Evolutionary conservation across 35 echinoderm and acorn worm species (phyloP).

Genomic region (Eucidaris tribuloides): DNA sequence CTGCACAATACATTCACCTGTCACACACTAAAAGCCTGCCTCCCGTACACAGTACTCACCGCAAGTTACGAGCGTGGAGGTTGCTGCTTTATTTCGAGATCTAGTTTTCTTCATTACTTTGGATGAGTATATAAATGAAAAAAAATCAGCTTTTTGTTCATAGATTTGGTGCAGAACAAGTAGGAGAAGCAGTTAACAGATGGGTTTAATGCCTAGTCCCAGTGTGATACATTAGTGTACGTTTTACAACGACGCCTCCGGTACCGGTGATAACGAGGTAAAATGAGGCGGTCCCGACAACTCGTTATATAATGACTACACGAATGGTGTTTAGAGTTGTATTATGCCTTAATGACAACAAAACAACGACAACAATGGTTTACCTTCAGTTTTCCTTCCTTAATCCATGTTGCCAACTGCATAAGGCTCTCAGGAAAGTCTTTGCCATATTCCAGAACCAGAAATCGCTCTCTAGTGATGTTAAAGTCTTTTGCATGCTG

Average conservation of each 20-base stretch:
- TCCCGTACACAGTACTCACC: no score
- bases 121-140: no score
- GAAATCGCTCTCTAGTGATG: slow-evolving; percentile 83
- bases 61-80: no score
- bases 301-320: not conserved
- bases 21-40: no score
- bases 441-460: slow-evolving; percentile 78
- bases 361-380: not conserved
- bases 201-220: not conserved
- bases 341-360: not conserved
- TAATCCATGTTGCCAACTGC: slow-evolving; percentile 66
- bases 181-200: not conserved
- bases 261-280: no score
- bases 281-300: no score
- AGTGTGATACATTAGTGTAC: not conserved
- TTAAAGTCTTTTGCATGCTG: slow-evolving; percentile 39
- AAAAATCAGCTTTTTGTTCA: no score
- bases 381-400: slow-evolving; percentile 82
- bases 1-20: no score
- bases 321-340: not conserved
- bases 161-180: no score
- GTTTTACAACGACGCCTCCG: no score
- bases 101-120: no score
- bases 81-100: no score
- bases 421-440: slow-evolving; percentile 50